Percentiles rank a stretch among this genome's conserved stretches.
phyloP scores from a whole-genome alignment of 2,797 vertebrate genomes.

The Helicolenus hilgendorfi region DNA sequence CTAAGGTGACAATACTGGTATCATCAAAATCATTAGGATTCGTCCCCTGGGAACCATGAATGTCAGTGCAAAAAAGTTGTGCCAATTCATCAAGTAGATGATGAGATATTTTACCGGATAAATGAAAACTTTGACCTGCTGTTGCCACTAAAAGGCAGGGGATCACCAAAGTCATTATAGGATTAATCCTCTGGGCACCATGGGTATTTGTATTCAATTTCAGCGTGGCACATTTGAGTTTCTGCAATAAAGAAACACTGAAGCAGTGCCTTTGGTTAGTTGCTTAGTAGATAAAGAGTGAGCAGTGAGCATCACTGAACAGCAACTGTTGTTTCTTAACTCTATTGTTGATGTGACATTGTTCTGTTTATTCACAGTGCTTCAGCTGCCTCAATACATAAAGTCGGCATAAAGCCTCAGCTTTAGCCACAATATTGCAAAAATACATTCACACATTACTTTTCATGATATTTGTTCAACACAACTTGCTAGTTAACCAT shows the following conservation, averaged over 20 bases:
- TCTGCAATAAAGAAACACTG: no score
- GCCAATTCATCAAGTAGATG: no score
- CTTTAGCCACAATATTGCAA: background rate
- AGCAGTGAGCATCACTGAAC: background rate
- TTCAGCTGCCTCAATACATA: background rate
- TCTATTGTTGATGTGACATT: background rate
- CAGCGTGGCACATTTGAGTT: background rate
- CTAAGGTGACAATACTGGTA: no score
- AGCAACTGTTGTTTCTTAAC: background rate
- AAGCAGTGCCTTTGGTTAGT: no score
- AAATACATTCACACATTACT: background rate
- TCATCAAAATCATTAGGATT: no score
- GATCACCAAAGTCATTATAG: background rate
- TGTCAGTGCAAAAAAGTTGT: no score
- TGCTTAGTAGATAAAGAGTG: background rate
- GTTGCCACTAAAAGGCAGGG: background rate
- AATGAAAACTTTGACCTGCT: no score
- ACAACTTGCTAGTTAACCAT: background rate
- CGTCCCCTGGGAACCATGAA: no score
- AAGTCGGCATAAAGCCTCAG: background rate
- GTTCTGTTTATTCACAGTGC: background rate
- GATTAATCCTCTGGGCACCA: background rate
- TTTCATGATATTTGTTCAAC: background rate
- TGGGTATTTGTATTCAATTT: background rate
- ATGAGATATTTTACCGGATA: no score